Percentiles rank a stretch among this genome's conserved stretches.
These are phyloP conservation scores for Pinctada fucata DNA, from an alignment of 2,888 invertebrate species.

Conservation along the genomic window DNA sequence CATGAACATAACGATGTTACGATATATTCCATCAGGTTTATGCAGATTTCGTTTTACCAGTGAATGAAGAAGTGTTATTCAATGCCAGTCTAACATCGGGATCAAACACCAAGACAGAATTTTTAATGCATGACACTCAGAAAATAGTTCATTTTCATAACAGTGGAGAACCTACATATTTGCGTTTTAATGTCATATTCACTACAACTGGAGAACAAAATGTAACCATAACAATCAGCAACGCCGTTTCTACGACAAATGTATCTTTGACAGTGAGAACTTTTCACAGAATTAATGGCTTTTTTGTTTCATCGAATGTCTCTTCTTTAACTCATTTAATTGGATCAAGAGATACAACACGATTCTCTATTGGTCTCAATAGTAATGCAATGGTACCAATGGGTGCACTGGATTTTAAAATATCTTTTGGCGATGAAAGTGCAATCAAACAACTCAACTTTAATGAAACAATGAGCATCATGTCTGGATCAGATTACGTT, in stretches of 20 bases:
- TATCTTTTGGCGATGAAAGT: slow-evolving; percentile 27
- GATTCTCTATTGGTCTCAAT: slow-evolving; percentile 8
- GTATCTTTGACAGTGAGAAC: background rate
- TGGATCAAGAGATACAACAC: slow-evolving; percentile 7
- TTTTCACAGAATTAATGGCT: slow-evolving; percentile 19
- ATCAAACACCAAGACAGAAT: too few species aligned
- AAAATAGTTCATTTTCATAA: too few species aligned
- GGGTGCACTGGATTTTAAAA: slow-evolving; percentile 16
- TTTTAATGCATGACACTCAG: too few species aligned
- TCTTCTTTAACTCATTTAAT: too few species aligned
- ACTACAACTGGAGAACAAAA: slow-evolving; percentile 1
- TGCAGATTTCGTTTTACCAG: too few species aligned
- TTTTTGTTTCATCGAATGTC: background rate
- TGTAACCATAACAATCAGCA: slow-evolving; percentile 13
- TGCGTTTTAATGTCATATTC: background rate
- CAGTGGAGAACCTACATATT: too few species aligned
- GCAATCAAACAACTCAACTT: background rate
- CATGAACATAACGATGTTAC: too few species aligned
- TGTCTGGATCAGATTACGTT: background rate
- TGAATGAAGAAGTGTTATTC: too few species aligned
- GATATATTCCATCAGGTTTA: too few species aligned
- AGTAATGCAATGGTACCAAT: slow-evolving; percentile 3
- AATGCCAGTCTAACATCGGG: too few species aligned
- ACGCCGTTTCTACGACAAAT: background rate
- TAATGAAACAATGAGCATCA: background rate